Evolutionary conservation across 1,140 invertebrate genomes (phyloP).

Genomic region (Drosophila willistoni): DNA sequence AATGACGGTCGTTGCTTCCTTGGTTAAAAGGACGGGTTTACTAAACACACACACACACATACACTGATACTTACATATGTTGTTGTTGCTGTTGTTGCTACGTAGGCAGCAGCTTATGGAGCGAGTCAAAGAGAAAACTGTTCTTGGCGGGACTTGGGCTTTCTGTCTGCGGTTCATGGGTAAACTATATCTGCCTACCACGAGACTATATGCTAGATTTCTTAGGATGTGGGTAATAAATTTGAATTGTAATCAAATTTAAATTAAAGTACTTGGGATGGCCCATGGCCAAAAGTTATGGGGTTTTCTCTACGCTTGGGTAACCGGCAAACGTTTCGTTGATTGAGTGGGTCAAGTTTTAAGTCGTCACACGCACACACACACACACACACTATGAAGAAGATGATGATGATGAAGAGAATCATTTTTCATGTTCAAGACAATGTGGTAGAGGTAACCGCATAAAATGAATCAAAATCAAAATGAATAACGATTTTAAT

Average conservation of each 20-base stretch:
- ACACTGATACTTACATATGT: slow-evolving; percentile 51
- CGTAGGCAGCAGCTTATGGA: slow-evolving; percentile 7
- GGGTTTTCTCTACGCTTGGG: neutral
- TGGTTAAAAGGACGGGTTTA: slow-evolving; percentile 33
- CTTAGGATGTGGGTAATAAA: slow-evolving; percentile 70
- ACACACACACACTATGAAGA: too few relatives aligned
- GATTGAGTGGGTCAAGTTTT: slow-evolving; percentile 2
- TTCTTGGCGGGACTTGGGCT: slow-evolving; percentile 7
- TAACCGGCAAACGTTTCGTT: neutral
- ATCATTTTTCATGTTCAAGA: neutral
- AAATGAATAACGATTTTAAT: neutral
- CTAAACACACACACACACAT: slow-evolving; percentile 23
- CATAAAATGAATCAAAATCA: neutral
- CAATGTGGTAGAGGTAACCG: neutral
- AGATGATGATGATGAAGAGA: neutral
- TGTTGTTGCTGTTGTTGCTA: slow-evolving; percentile 10
- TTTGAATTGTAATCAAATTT: slow-evolving; percentile 75
- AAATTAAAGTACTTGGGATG: slow-evolving; percentile 62
- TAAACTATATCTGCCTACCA: slow-evolving; percentile 6
- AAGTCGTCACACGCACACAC: too few relatives aligned
- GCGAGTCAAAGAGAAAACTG: neutral
- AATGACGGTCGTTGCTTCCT: slow-evolving; percentile 66
- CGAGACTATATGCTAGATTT: slow-evolving; percentile 8
- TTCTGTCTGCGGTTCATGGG: slow-evolving; percentile 23
- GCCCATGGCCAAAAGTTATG: slow-evolving; percentile 15